Percentiles rank a stretch among this genome's conserved stretches.
These are phyloP conservation scores for Rhabdornis inornatus DNA, from an alignment of 2,113 vertebrate genomes.

Conservation along the genomic window DNA sequence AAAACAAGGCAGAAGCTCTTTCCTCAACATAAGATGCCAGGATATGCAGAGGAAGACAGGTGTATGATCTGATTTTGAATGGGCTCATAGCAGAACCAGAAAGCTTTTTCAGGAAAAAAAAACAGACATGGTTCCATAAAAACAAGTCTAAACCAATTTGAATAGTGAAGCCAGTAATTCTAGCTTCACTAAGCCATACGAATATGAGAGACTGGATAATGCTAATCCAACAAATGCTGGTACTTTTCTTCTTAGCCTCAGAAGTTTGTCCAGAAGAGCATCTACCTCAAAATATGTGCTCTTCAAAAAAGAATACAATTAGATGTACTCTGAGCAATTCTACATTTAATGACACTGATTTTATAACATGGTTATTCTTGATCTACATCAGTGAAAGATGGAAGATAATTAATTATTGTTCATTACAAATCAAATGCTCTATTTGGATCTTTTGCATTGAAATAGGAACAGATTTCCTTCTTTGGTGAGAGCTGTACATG, in stretches of 20 bases:
- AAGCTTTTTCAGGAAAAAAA: neutral
- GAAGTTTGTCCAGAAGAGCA: neutral
- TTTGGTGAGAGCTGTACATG: neutral
- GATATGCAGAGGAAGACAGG: neutral
- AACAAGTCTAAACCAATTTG: neutral
- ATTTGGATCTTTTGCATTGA: neutral
- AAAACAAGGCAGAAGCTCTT: neutral
- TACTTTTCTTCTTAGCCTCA: neutral
- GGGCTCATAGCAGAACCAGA: neutral
- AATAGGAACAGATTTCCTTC: neutral
- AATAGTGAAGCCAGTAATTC: neutral
- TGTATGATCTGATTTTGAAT: neutral
- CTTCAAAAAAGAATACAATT: neutral
- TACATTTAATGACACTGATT: neutral
- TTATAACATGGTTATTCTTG: neutral
- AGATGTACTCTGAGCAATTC: neutral
- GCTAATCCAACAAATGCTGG: neutral
- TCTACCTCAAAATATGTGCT: neutral
- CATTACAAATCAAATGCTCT: neutral
- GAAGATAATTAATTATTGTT: neutral
- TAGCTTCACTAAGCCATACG: neutral
- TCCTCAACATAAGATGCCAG: neutral
- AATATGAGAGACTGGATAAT: neutral
- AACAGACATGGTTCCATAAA: neutral
- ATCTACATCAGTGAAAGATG: neutral